Evolutionary conservation across 2,797 vertebrate species (phyloP).

Genomic region (Enteromius thamalakanensis): DNA sequence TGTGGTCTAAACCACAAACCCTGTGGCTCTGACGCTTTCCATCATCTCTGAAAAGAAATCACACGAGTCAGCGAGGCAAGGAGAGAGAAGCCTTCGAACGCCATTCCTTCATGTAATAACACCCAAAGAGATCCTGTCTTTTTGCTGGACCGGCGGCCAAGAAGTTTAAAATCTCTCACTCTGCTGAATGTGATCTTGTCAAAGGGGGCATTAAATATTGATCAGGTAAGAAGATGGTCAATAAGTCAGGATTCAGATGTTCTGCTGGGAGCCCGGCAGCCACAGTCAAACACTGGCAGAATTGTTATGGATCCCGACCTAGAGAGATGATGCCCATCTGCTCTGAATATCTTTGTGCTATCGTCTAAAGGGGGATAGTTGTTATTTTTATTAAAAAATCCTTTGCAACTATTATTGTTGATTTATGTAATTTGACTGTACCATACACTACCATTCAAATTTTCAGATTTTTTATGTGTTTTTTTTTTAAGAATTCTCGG

Average conservation of each 20-base stretch:
- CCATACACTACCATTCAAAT: not conserved
- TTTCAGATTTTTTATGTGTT: no score
- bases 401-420: not conserved
- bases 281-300: conserved; percentile 37
- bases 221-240: conserved; percentile 75
- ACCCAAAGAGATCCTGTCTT: conserved; percentile 51
- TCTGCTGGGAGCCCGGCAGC: conserved; percentile 42
- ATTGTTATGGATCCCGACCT: conserved; percentile 42
- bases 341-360: not conserved
- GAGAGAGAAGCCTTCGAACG: conserved; percentile 34
- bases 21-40: conserved; percentile 36
- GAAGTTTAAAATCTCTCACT: conserved; percentile 72
- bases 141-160: conserved; percentile 74
- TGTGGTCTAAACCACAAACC: conserved; percentile 34
- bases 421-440: not conserved
- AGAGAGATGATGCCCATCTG: conserved; percentile 12
- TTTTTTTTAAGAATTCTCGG: no score
- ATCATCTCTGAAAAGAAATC: conserved; percentile 55
- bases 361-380: not conserved
- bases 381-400: not conserved
- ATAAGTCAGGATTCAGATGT: conserved; percentile 54
- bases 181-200: conserved; percentile 78
- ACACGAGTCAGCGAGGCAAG: conserved; percentile 51
- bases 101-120: conserved; percentile 62
- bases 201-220: conserved; percentile 86